Base-by-base conservation (phyloP, 2,797 vertebrate species). In the Pangasius larnaudii region DNA sequence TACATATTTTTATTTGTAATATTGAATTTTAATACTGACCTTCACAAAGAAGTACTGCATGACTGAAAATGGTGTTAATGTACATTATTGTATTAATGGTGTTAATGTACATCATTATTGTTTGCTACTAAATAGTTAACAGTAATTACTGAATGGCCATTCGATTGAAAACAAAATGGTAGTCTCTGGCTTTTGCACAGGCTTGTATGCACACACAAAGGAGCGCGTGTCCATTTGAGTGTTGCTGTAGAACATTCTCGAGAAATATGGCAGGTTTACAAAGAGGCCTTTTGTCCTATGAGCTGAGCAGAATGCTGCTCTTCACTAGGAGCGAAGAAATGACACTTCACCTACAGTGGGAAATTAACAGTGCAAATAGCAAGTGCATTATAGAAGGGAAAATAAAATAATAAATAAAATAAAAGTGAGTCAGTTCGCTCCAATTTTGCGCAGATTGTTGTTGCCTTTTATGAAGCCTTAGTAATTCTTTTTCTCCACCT, bases 401-500 rank as follows among this genome's bases (percentile, higher is more conserved):
- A 63, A n/a, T 82, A n/a, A n/a, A n/a, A n/a, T n/a, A n/a, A n/a
- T n/a, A n/a, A n/a, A n/a, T n/a, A n/a, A n/a, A n/a, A n/a, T n/a
- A n/a, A n/a, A n/a, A n/a, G 36, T 61, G 79, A 81, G 58, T 63
- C 79, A 8, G 58, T 61, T 81, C n/a, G 56, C 56, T 61, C 36
- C 58, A 61, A 11, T n/a, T 59, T n/a, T n/a, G 56, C 61, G 36
- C 36, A 61, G 36, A 0, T 27, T 82, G 24, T 63, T 18, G 36
- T 6, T 63, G 58, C 56, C 16, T 39, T 61, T 78, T 56, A 30
- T 33, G n/a, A 78, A 53, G 14, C 49, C 75, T 33, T 78, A 19
- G 11, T 53, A 53, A 1, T 18, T 81, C 24, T 61, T 63, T 82
- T 82, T 63, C 58, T 46, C 3, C 24, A 19, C 36, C 56, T 42